These are phyloP conservation scores for Forbesichthys agassizii DNA, from an alignment of 2,113 vertebrate species.

Conservation along the genomic window DNA sequence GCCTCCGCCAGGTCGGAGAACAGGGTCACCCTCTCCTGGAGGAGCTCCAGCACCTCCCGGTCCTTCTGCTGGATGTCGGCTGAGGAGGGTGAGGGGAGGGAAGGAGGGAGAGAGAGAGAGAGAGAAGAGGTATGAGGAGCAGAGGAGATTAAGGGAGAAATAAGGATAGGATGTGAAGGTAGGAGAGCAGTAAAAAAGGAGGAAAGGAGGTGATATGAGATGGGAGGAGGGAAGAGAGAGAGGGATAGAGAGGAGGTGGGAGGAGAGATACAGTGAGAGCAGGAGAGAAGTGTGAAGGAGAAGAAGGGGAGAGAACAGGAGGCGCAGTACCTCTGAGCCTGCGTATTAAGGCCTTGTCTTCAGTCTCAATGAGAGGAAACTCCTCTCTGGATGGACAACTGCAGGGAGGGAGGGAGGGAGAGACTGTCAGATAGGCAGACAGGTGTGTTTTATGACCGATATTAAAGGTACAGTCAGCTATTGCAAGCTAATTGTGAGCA, in stretches of 20 bases:
- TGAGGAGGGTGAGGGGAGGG: constrained; percentile 34
- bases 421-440: neutral
- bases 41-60: constrained; percentile 82
- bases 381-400: constrained; percentile 89
- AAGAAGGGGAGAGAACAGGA: too few relatives aligned
- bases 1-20: constrained; percentile 84
- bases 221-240: neutral
- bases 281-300: too few relatives aligned
- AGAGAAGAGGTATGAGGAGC: neutral
- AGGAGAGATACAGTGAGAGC: neutral
- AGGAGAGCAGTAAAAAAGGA: neutral
- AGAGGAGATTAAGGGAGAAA: neutral
- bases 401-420: constrained; percentile 9
- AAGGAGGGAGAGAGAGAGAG: neutral
- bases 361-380: constrained; percentile 91
- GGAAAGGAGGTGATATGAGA: neutral
- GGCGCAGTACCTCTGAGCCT: constrained; percentile 81
- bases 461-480: too few relatives aligned
- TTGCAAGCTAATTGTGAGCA: too few relatives aligned
- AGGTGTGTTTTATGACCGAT: too few relatives aligned
- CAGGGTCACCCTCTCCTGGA: constrained; percentile 87
- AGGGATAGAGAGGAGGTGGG: neutral
- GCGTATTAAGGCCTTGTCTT: constrained; percentile 85
- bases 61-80: constrained; percentile 90
- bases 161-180: neutral